These are phyloP conservation scores for Chelidonichthys spinosus DNA, from an alignment of 2,797 vertebrate species.

Conservation along the genomic window DNA sequence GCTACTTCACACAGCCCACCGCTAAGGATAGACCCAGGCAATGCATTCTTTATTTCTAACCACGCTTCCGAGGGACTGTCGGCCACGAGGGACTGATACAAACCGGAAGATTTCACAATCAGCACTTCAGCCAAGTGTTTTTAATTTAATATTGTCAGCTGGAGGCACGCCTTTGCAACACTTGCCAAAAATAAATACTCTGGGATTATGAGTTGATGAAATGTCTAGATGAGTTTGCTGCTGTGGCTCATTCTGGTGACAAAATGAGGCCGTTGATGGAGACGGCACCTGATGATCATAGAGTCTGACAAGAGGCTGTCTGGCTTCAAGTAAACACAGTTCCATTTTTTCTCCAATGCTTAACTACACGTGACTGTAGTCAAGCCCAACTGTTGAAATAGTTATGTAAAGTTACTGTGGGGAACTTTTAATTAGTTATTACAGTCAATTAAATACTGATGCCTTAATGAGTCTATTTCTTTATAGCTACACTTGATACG, in stretches of 20 bases:
- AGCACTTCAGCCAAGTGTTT: constrained; percentile 10
- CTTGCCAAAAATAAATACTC: constrained; percentile 25
- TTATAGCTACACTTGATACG: no score
- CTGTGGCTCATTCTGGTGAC: constrained; percentile 14
- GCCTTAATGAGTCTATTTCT: no score
- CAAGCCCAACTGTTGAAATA: not conserved
- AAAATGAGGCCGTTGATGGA: not conserved
- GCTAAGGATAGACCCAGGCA: not conserved
- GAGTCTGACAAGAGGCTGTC: constrained; percentile 7
- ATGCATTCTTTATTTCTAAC: not conserved
- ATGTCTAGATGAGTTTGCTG: constrained; percentile 22
- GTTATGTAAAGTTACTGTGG: not conserved
- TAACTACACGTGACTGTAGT: not conserved
- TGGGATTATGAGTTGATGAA: constrained; percentile 28
- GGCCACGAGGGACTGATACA: constrained; percentile 26
- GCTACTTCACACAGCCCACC: constrained; percentile 4
- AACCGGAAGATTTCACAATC: constrained; percentile 33
- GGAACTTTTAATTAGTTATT: no score
- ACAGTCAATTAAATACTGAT: no score
- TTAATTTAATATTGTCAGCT: constrained; percentile 12
- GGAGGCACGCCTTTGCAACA: constrained; percentile 23
- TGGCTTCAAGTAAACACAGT: not conserved
- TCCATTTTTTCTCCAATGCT: not conserved
- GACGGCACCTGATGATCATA: constrained; percentile 20
- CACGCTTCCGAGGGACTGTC: constrained; percentile 19